Evolutionary conservation across 2,113 vertebrate species (phyloP), one percentile per base, ranked within the genome.

Genomic region (Lophochroa leadbeateri): DNA sequence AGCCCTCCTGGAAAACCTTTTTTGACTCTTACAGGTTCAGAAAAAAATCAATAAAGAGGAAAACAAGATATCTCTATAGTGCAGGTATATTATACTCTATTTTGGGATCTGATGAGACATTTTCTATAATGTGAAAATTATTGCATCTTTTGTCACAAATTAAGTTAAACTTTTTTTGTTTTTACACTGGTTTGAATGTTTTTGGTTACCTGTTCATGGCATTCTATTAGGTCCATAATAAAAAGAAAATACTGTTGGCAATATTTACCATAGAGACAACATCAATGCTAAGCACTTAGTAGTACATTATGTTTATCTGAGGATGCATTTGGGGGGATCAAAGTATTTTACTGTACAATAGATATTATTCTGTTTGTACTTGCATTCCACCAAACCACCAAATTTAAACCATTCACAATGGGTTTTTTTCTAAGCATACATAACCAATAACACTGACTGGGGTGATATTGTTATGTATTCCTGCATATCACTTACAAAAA

Each of bases 191-290:
- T 89, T 85, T 81, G 49, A 33, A 10, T 79, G 85, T 81, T 96
- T 95, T 88, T 92, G 44, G 72, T 96, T 88, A 69, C 78, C 80
- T 95, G 78, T 44, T 94, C 88, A 90, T 80, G 70, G 67, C 91
- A 64, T 97, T 95, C 90, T 93, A 82, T 97, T 96, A 96, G 63
- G 13, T 95, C 92, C 39, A 44, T 94, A 90, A 97, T 96, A 97
- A 98, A 94, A 97, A 97, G 91, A 96, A 97, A 98, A 96, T 93
- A 97, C 94, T 97, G 94, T 95, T 95, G 79, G 91, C 82, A 94
- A 96, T 97, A 97, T 97, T 97, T 98, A 97, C 96, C 96, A 92
- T 93, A 96, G 92, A 97, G 88, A 96, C 95, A 97, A 96, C 95
- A 97, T 97, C 80, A 92, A 95, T 96, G 97, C 92, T 92, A 96